Evolutionary conservation across 1,140 invertebrate genomes (phyloP).

Genomic region (Microplitis mediator): DNA sequence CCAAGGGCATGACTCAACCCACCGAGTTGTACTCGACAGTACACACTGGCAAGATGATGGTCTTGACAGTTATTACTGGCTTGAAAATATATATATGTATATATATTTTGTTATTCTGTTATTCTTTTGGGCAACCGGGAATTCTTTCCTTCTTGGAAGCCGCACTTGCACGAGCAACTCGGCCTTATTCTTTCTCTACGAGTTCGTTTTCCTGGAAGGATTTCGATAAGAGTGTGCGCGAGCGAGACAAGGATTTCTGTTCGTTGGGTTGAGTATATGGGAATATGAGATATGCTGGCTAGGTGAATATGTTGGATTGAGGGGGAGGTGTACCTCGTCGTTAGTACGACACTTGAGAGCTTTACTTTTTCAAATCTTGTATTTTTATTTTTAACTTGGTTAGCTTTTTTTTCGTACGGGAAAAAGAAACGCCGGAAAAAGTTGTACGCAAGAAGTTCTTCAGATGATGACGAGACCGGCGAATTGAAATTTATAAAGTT

Average conservation of each 20-base stretch:
- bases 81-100: background rate
- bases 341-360: conserved; percentile 25
- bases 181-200: conserved; percentile 17
- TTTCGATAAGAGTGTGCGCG: conserved; percentile 43
- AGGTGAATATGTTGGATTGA: conserved; percentile 1
- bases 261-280: background rate
- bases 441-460: no score
- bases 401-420: conserved; percentile 15
- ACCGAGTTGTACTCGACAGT: no score
- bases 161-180: background rate
- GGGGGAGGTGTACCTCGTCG: background rate
- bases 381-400: background rate
- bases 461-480: no score
- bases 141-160: conserved; percentile 7
- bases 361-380: conserved; percentile 2
- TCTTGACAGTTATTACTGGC: background rate
- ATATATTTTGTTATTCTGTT: background rate
- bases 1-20: background rate
- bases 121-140: background rate
- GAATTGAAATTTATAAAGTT: no score
- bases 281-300: no score
- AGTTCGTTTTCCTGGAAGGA: conserved; percentile 48
- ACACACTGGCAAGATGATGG: background rate
- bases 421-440: background rate
- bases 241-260: conserved; percentile 12